Evolutionary conservation across 2,888 invertebrate genomes (phyloP), one percentile per base, ranked within the genome.

Genomic region (Andrena chrysosceles): DNA sequence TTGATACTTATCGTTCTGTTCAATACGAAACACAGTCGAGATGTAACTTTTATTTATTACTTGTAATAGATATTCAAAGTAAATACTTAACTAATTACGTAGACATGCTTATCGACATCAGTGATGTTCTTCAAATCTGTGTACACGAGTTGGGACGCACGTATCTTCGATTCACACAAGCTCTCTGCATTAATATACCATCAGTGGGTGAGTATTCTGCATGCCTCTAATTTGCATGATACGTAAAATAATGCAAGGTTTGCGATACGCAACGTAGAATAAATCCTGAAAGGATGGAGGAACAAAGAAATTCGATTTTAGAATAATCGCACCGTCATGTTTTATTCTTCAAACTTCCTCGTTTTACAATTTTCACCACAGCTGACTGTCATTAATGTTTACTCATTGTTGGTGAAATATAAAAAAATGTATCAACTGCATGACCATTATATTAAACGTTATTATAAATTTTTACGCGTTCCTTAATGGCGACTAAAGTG

Each of bases 101-200:
- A 98, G 97, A 99, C 96, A 96, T 99, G 94, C 95, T 99, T 71
- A 97, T 99, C 91, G 99, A 99, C 94, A 98, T 99, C 86, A 99
- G 99, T 94, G 99, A 99, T 95, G 97, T 98, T n/a, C 96, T 99
- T 42, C 97, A 99, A 95, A 98, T 99, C 89, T 99, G 99, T 94
- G 99, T 99, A 74, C 99, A 98, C 93, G 98, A 98, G 94, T 95
- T 99, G 52, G 99, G 99, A 69, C 96, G 98, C 77, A 98, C 99
- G 0, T 99, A 99, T 93, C 95, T 98, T 89, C 97, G 97, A 91
- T 95, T 99, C 73, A 97, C 99, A 0, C 96, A 98, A 92, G 97
- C 98, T 48, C 95, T 99, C 16, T 98, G 97, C 93, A 98, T 99
- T 90, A 97, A 97, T 91, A 97, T 98, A 92, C 98, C 98, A 83